A percentile compares a stretch with the other conserved stretches of the same genome.
These are phyloP conservation scores for Poliocrania exsul DNA, from an alignment of 2,797 vertebrate species.

Conservation along the genomic window DNA sequence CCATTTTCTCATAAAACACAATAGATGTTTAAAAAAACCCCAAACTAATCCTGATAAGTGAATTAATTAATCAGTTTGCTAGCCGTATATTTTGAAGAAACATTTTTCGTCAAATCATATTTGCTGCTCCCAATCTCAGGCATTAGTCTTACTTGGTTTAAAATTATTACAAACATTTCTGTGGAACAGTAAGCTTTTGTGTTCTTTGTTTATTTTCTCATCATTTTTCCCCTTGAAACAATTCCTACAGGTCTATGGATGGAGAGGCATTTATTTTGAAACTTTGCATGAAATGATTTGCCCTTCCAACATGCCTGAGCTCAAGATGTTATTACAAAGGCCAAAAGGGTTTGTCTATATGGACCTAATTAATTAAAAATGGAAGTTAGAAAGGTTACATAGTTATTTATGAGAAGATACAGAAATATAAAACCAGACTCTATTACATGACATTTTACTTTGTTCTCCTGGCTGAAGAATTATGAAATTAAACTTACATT, in stretches of 20 bases:
- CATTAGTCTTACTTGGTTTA: slow-evolving; percentile 19
- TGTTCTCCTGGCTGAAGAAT: not conserved
- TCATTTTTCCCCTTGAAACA: not conserved
- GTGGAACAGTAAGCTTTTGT: not conserved
- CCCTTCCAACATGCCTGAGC: not conserved
- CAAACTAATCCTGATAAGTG: not conserved
- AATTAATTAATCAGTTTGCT: not conserved
- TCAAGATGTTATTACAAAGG: not conserved
- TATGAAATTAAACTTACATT: not conserved
- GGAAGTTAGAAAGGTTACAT: not conserved
- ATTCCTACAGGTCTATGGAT: not conserved
- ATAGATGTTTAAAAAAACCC: not conserved
- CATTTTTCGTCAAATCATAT: slow-evolving; percentile 9
- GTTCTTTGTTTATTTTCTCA: not conserved
- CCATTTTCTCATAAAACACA: not conserved
- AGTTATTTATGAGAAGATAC: slow-evolving; percentile 7
- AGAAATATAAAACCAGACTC: not conserved
- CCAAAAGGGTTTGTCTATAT: not conserved
- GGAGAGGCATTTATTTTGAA: not conserved
- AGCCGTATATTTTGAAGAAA: slow-evolving; percentile 34
- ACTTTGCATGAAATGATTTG: not conserved
- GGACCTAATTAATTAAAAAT: slow-evolving; percentile 46
- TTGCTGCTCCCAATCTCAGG: not conserved
- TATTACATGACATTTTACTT: not conserved
- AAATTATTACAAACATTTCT: not conserved